phyloP scores from a whole-genome alignment of 64 coral and sea anemone species.

The Anthopleura sola region DNA sequence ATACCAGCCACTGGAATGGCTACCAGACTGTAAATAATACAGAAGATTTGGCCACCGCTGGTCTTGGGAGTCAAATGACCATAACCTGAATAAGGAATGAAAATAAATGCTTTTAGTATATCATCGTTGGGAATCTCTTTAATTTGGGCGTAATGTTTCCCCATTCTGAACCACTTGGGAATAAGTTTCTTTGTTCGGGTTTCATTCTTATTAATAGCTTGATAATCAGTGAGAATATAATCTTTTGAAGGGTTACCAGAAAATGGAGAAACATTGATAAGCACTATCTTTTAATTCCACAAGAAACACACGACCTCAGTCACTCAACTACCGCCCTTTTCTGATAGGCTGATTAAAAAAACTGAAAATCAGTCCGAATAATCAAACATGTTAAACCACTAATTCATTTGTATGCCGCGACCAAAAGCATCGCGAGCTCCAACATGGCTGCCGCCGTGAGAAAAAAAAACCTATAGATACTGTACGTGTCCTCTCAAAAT shows the following conservation, averaged over 20 bases:
- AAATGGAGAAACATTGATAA: no score
- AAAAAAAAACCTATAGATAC: not conserved
- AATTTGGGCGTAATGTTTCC: not conserved
- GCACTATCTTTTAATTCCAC: no score
- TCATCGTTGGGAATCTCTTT: no score
- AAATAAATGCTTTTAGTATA: not conserved
- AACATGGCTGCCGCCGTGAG: no score
- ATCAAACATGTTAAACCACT: not conserved
- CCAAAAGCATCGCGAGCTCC: not conserved
- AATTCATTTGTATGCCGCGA: no score
- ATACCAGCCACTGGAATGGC: constrained; percentile 85
- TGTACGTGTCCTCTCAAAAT: not conserved
- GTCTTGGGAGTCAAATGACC: constrained; percentile 91
- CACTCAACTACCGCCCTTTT: not conserved
- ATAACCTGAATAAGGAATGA: constrained; percentile 54
- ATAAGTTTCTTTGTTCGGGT: no score
- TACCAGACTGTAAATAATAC: constrained; percentile 87
- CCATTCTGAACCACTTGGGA: no score
- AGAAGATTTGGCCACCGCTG: constrained; percentile 87
- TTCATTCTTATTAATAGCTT: no score
- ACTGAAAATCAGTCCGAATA: not conserved
- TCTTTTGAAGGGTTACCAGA: no score
- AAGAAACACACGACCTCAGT: not conserved
- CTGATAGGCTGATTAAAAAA: not conserved
- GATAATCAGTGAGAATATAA: no score